Conservation (phyloP, 2,888 invertebrate species). For the Xanthia icteritia region DNA sequence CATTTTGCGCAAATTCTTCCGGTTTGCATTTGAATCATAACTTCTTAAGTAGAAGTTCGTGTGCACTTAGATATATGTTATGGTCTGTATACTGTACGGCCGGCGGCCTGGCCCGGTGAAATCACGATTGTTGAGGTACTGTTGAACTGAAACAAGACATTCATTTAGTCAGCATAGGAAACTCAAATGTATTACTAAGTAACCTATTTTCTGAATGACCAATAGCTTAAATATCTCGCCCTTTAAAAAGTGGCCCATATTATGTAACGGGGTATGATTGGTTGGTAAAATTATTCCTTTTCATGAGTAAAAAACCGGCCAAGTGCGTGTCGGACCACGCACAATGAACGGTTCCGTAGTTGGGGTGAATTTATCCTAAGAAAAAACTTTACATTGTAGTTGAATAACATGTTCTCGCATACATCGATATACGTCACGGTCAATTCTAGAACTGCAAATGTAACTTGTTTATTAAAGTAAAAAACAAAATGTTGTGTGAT, state of each 20-base stretch:
- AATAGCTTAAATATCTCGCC: neutral
- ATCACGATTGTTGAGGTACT: slow-evolving; percentile 40
- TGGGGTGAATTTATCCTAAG: no score
- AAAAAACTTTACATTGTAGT: no score
- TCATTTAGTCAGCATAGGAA: slow-evolving; percentile 12
- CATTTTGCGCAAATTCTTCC: slow-evolving; percentile 54
- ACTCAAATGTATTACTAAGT: neutral
- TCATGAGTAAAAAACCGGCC: neutral
- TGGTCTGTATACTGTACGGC: slow-evolving; percentile 10
- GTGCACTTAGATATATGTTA: slow-evolving; percentile 31
- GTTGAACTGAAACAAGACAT: slow-evolving; percentile 28
- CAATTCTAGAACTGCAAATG: no score
- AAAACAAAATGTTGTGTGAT: no score
- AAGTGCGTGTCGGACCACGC: no score
- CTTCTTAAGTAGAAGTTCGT: slow-evolving; percentile 45
- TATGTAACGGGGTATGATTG: neutral
- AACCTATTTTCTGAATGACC: neutral
- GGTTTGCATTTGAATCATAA: slow-evolving; percentile 47
- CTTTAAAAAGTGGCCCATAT: neutral
- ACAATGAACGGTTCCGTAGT: no score
- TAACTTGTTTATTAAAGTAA: no score
- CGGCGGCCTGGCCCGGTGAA: slow-evolving; percentile 15
- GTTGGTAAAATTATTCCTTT: neutral
- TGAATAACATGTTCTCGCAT: no score
- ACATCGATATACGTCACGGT: no score